Evolutionary conservation across 2,113 vertebrate species (phyloP).

Genomic region (Aplodontia rufa): DNA sequence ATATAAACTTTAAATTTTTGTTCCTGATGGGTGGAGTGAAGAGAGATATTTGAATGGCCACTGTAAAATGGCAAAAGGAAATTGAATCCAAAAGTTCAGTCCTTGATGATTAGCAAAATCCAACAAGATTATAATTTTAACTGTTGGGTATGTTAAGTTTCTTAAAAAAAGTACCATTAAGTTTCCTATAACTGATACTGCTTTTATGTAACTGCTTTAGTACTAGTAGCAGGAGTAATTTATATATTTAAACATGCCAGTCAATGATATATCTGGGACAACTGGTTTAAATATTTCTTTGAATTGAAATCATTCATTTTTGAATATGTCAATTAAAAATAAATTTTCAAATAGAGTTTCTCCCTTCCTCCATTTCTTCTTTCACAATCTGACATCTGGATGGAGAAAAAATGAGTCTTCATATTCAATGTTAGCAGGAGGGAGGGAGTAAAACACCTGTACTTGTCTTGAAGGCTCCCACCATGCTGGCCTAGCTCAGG

Average conservation of each 20-base stretch:
- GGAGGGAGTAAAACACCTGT: not conserved
- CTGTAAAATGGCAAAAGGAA: not conserved
- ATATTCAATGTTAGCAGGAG: not conserved
- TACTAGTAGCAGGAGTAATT: not conserved
- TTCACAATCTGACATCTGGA: not conserved
- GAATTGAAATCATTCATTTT: not conserved
- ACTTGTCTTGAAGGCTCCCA: not conserved
- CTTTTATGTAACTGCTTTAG: not conserved
- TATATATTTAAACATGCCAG: not conserved
- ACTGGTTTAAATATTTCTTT: not conserved
- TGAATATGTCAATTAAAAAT: not conserved
- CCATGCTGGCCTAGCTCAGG: not conserved
- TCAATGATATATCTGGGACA: not conserved
- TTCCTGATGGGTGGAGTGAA: not conserved
- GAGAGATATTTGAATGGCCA: not conserved
- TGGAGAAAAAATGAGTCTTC: not conserved
- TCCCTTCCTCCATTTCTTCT: not conserved
- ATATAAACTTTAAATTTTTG: not conserved
- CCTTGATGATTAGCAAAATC: not conserved
- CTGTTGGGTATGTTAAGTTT: not conserved
- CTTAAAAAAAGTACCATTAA: not conserved
- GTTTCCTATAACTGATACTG: not conserved
- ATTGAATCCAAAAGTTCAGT: not conserved
- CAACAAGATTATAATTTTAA: not conserved
- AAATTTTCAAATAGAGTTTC: not conserved